Conservation (phyloP, 2,113 vertebrate genomes). For the Charina bottae region DNA sequence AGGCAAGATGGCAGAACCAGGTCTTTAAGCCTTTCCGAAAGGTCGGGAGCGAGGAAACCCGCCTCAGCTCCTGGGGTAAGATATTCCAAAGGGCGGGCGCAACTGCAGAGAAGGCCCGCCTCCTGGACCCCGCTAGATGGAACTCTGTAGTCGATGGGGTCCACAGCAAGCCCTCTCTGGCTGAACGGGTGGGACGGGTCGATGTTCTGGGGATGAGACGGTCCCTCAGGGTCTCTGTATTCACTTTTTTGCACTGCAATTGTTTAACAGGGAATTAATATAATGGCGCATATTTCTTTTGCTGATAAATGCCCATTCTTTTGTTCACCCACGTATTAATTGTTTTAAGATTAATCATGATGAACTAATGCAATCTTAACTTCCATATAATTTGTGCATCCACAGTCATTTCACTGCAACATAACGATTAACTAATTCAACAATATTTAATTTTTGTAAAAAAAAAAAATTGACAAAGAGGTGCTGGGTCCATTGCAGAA, state of each 20-base stretch:
- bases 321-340: conserved; percentile 59
- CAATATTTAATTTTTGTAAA: conserved; percentile 60
- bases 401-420: conserved; percentile 59
- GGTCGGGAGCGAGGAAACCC: too few relatives aligned
- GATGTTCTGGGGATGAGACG: too few relatives aligned
- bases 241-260: conserved; percentile 10
- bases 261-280: conserved; percentile 45
- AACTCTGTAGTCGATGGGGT: too few relatives aligned
- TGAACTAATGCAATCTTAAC: conserved; percentile 59
- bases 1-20: too few relatives aligned
- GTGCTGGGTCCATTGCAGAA: background rate
- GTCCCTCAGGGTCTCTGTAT: too few relatives aligned
- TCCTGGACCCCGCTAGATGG: too few relatives aligned
- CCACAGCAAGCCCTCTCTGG: too few relatives aligned
- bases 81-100: too few relatives aligned
- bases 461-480: conserved; percentile 34
- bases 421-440: conserved; percentile 59
- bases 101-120: too few relatives aligned
- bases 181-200: too few relatives aligned
- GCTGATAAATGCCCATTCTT: conserved; percentile 52
- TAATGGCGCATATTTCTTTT: conserved; percentile 43
- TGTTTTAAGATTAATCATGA: conserved; percentile 63
- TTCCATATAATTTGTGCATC: conserved; percentile 60
- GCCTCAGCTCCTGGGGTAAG: too few relatives aligned
- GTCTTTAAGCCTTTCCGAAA: too few relatives aligned